Evolutionary conservation across 1,140 invertebrate genomes (phyloP).

Genomic region (Diorhabda carinulata): DNA sequence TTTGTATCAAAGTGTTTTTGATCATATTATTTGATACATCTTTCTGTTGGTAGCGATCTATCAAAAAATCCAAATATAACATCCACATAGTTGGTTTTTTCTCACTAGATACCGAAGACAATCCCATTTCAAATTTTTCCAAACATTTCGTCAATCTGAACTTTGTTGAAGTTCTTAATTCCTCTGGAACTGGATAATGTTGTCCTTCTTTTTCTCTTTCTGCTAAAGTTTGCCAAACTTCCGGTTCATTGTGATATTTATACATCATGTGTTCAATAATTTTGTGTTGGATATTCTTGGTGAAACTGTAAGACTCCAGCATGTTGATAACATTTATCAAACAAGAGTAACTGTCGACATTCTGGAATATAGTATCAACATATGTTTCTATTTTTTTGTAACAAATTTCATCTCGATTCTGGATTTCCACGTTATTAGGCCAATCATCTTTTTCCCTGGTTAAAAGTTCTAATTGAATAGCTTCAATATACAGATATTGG

Average conservation of each 20-base stretch:
- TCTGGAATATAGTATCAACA: constrained; percentile 23
- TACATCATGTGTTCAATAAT: constrained; percentile 28
- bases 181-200: not conserved
- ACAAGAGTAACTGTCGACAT: constrained; percentile 28
- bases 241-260: constrained; percentile 19
- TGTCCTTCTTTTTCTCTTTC: constrained; percentile 30
- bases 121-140: constrained; percentile 28
- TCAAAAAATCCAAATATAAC: constrained; percentile 29
- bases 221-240: constrained; percentile 33
- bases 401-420: constrained; percentile 19
- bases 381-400: constrained; percentile 25
- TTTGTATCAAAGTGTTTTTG: constrained; percentile 17
- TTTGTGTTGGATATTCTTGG: constrained; percentile 23
- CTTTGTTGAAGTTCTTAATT: constrained; percentile 16
- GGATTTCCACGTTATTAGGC: constrained; percentile 3
- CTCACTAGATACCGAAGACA: constrained; percentile 18
- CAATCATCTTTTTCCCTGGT: constrained; percentile 13
- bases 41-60: constrained; percentile 24
- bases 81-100: constrained; percentile 26
- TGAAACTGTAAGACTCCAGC: constrained; percentile 26
- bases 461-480: constrained; percentile 25
- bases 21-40: constrained; percentile 21
- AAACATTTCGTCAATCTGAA: constrained; percentile 15
- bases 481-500: constrained; percentile 21
- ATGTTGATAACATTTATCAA: constrained; percentile 29